Evolutionary conservation across 2,113 vertebrate species (phyloP).

Genomic region (Vidua chalybeata): DNA sequence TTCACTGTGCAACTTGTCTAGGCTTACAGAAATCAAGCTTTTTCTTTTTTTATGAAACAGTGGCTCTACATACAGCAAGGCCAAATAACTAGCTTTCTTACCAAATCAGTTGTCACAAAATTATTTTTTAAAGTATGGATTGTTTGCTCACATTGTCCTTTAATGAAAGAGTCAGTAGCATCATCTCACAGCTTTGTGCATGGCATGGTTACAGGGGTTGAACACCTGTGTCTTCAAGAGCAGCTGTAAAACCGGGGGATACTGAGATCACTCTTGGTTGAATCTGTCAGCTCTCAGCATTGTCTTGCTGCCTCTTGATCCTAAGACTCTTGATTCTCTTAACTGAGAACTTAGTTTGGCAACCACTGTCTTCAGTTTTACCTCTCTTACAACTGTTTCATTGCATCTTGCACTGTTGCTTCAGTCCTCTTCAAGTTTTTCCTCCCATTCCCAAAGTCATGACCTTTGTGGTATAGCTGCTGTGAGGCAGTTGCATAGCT

Average conservation of each 20-base stretch:
- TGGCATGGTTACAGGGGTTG: not conserved
- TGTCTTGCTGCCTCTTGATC: not conserved
- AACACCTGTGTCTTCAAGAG: not conserved
- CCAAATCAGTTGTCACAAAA: not conserved
- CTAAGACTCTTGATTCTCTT: not conserved
- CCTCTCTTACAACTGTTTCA: not conserved
- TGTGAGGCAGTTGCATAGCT: not conserved
- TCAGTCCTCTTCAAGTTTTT: not conserved
- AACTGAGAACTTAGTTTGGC: not conserved
- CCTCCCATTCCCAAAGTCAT: not conserved
- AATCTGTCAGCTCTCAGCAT: not conserved
- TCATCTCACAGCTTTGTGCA: not conserved
- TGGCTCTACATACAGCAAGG: not conserved
- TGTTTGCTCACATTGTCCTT: not conserved
- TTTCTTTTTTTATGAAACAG: not conserved
- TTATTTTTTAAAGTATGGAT: not conserved
- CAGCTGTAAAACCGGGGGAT: not conserved
- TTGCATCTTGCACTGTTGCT: not conserved
- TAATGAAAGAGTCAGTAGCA: not conserved
- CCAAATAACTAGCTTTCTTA: not conserved
- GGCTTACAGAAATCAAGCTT: not conserved
- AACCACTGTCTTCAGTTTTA: not conserved
- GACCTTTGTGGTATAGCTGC: not conserved
- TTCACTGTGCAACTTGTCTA: not conserved
- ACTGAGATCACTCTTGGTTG: not conserved